Evolutionary conservation across 1,140 invertebrate genomes (phyloP).

Genomic region (Zaprionus vittiger): DNA sequence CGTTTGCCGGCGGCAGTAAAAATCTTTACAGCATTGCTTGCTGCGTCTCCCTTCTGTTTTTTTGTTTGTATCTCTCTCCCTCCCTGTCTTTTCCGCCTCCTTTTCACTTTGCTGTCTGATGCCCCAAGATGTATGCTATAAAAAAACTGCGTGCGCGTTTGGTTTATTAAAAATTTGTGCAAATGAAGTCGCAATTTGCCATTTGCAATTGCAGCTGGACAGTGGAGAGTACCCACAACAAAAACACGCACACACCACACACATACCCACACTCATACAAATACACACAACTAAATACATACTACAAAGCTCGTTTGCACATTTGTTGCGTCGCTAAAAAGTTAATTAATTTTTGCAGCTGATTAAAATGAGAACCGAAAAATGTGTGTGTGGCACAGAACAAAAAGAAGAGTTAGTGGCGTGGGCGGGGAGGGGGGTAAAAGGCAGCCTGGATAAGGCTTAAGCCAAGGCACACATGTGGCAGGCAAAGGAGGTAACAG

Average conservation of each 20-base stretch:
- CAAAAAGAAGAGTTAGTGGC: neutral
- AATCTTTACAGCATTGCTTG: slow-evolving; percentile 16
- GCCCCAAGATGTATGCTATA: slow-evolving; percentile 11
- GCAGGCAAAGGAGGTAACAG: slow-evolving; percentile 9
- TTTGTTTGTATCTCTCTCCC: slow-evolving; percentile 30
- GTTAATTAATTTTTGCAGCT: slow-evolving; percentile 76
- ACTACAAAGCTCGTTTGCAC: neutral
- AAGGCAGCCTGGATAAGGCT: slow-evolving; percentile 30
- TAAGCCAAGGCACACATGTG: slow-evolving; percentile 14
- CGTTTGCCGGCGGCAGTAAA: slow-evolving; percentile 39
- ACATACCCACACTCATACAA: slow-evolving; percentile 20
- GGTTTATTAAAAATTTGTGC: slow-evolving; percentile 75
- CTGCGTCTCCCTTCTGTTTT: slow-evolving; percentile 18
- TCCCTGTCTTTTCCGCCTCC: no score
- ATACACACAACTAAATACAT: slow-evolving; percentile 15
- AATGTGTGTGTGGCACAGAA: neutral
- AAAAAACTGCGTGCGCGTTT: slow-evolving; percentile 26
- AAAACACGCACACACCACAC: slow-evolving; percentile 1
- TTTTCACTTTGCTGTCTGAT: neutral
- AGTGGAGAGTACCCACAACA: slow-evolving; percentile 22
- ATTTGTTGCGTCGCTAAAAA: slow-evolving; percentile 42
- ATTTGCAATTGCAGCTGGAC: slow-evolving; percentile 32
- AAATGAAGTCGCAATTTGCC: slow-evolving; percentile 74
- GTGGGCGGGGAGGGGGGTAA: neutral
- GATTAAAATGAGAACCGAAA: slow-evolving; percentile 60